Evolutionary conservation across 2,113 vertebrate genomes (phyloP), one percentile per base, ranked within the genome.

Genomic region (Scartelaos histophorus): DNA sequence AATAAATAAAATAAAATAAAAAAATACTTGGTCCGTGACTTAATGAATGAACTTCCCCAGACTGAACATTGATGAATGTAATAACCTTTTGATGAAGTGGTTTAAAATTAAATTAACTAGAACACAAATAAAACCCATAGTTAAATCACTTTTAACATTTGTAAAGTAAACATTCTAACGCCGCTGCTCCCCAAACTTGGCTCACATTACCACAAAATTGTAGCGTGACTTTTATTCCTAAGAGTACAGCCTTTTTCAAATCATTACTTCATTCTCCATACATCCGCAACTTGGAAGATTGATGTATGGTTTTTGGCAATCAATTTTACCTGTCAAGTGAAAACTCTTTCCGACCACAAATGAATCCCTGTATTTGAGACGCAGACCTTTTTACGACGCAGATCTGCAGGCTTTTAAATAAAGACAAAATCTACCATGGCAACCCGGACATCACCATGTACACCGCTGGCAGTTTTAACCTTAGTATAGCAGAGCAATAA

Each of bases 391-490:
- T 11, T 10, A 38, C 34, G 29, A 10, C 58, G 34, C 25, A 7
- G 29, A 35, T 60, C 57, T 60, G 57, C 57, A 24, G 24, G 22
- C 25, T 9, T 64, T 64, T 64, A 64, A 64, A 38, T 38, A 12
- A 19, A n/a, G 34, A 38, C 61, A 2, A 38, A n/a, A 19, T 38
- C 34, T 6, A 3, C 61, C 34, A 64, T 64, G 19, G 29, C 29
- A 64, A 64, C 61, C 19, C 34, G 1, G 34, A 64, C 61, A n/a
- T 71, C 77, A 61, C 76, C 43, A 71, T 57, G 74, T 67, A 19
- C 1, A 72, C 68, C 80, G 69, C 79, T 81, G 35, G n/a, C 45
- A 47, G 66, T 21, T 78, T 15, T 85, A 81, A 88, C 87, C 84
- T 86, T 81, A 70, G 74, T 46, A 71, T 7, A 53, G n/a, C 51